phyloP scores from a whole-genome alignment of 2,888 invertebrate genomes.

The Torymus auratus region DNA sequence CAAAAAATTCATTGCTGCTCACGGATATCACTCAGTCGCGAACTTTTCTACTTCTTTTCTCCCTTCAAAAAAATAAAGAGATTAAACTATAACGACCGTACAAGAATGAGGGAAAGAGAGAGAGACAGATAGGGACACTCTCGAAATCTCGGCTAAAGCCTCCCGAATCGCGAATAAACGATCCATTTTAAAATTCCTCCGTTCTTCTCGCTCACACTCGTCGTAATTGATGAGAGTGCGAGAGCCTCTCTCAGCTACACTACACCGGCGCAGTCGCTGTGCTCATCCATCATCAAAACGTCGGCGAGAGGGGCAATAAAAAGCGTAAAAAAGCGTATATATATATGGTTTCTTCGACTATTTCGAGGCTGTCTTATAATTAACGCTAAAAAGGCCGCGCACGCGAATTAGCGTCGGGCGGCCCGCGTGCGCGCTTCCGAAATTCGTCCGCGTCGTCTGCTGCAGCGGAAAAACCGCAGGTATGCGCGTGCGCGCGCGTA shows the following conservation, averaged over 20 bases:
- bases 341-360: conserved; percentile 9
- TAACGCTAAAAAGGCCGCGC: conserved; percentile 7
- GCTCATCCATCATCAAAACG: conserved; percentile 54
- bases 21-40: no score
- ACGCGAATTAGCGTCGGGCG: conserved; percentile 18
- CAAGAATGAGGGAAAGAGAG: no score
- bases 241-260: background rate
- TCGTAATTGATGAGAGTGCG: conserved; percentile 43
- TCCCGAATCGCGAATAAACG: conserved; percentile 39
- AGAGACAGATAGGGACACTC: no score
- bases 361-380: conserved; percentile 40
- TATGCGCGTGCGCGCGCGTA: background rate
- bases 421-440: conserved; percentile 3
- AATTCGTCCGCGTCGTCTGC: background rate
- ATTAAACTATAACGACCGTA: background rate
- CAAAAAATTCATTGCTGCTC: no score
- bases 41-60: no score
- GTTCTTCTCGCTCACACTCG: conserved; percentile 19
- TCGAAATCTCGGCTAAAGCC: background rate
- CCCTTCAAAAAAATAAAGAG: background rate
- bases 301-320: conserved; percentile 39
- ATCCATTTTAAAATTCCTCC: conserved; percentile 47
- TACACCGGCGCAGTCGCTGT: background rate
- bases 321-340: background rate
- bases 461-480: background rate